Evolutionary conservation across 2,797 vertebrate species (phyloP).

Genomic region (Fistularia commersonii): DNA sequence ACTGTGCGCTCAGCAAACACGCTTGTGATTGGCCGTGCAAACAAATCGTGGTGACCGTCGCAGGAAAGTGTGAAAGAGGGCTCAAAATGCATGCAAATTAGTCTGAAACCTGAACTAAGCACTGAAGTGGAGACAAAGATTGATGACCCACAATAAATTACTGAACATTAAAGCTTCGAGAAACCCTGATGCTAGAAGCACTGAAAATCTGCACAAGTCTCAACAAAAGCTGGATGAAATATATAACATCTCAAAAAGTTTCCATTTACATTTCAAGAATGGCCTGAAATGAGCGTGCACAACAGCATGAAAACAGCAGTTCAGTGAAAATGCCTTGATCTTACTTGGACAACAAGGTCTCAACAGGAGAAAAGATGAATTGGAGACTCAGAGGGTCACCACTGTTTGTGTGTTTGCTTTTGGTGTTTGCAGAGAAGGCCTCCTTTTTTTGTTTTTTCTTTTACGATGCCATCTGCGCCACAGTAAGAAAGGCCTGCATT

Average conservation of each 20-base stretch:
- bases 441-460: conserved; percentile 45
- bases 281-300: conserved; percentile 39
- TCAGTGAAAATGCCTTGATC: conserved; percentile 62
- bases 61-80: conserved; percentile 21
- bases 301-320: conserved; percentile 51
- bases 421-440: conserved; percentile 72
- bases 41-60: conserved; percentile 27
- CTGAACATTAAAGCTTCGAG: conserved; percentile 38
- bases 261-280: conserved; percentile 66
- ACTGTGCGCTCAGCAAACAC: conserved; percentile 32
- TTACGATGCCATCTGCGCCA: conserved; percentile 74
- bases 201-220: conserved; percentile 23
- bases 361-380: conserved; percentile 77
- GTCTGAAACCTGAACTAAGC: conserved; percentile 18
- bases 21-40: conserved; percentile 39
- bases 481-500: conserved; percentile 65
- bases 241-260: conserved; percentile 46
- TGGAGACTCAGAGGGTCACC: conserved; percentile 69
- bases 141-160: conserved; percentile 45
- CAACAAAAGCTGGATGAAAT: conserved; percentile 53
- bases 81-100: conserved; percentile 37
- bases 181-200: conserved; percentile 18
- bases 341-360: conserved; percentile 58
- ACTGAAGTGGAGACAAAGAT: conserved; percentile 30
- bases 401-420: conserved; percentile 80